A percentile compares a stretch with the other conserved stretches of the same genome.
phyloP scores from a whole-genome alignment of 2,888 invertebrate species.

The Harpalus rufipes region DNA sequence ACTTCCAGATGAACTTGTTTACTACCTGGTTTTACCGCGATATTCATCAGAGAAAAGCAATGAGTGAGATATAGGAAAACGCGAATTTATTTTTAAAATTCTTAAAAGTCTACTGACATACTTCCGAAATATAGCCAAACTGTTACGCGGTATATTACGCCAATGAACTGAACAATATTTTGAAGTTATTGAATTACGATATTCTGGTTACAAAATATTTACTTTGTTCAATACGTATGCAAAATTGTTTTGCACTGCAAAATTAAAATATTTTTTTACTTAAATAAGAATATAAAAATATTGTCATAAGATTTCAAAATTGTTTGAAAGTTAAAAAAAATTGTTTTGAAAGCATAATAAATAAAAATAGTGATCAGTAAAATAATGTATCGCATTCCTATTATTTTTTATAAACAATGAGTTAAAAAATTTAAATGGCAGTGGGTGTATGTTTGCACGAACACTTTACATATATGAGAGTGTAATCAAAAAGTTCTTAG shows the following conservation, averaged over 20 bases:
- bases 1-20: conserved; percentile 30
- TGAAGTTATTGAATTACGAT: neutral
- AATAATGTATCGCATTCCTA: too few species aligned
- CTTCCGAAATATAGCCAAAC: neutral
- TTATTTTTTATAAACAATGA: too few species aligned
- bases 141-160: neutral
- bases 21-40: conserved; percentile 40
- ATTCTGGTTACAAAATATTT: neutral
- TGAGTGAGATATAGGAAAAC: conserved; percentile 25
- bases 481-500: too few species aligned
- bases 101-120: conserved; percentile 32
- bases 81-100: conserved; percentile 26
- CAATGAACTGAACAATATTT: neutral
- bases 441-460: too few species aligned
- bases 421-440: too few species aligned
- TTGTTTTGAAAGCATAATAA: neutral
- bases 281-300: neutral
- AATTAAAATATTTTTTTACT: neutral
- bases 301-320: neutral
- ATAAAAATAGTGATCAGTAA: too few species aligned
- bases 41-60: neutral
- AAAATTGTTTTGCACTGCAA: neutral
- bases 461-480: too few species aligned
- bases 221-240: neutral
- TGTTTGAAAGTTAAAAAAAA: too few species aligned